Evolutionary conservation across 2,113 vertebrate species (phyloP).

Genomic region (Colinus virginianus): DNA sequence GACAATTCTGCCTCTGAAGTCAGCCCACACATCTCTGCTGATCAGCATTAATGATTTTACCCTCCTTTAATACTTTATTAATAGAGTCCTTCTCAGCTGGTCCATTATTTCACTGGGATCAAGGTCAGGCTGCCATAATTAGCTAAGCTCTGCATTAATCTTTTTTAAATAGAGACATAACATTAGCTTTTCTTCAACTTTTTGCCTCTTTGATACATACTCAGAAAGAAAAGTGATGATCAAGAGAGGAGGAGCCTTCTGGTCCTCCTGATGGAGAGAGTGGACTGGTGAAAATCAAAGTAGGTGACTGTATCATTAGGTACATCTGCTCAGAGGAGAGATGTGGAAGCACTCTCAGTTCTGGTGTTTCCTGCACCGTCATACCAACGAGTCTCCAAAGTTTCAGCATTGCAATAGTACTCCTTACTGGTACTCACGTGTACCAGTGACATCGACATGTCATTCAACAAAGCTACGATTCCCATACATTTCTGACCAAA

Average conservation of each 20-base stretch:
- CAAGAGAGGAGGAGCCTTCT: slow-evolving; percentile 51
- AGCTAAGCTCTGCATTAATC: slow-evolving; percentile 53
- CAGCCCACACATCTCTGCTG: slow-evolving; percentile 36
- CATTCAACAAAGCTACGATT: background rate
- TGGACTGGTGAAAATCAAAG: slow-evolving; percentile 18
- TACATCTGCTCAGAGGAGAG: background rate
- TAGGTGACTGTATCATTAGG: background rate
- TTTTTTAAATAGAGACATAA: slow-evolving; percentile 52
- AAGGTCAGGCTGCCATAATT: slow-evolving; percentile 67
- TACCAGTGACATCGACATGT: background rate
- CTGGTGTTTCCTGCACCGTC: background rate
- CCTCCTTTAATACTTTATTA: slow-evolving; percentile 67
- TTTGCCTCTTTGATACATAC: slow-evolving; percentile 30
- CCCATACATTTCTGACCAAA: background rate
- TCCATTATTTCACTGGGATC: slow-evolving; percentile 55
- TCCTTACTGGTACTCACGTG: background rate
- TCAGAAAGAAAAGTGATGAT: slow-evolving; percentile 60
- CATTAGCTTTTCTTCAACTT: slow-evolving; percentile 4
- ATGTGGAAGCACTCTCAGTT: background rate
- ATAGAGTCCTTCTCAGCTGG: slow-evolving; percentile 29
- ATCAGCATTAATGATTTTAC: slow-evolving; percentile 56
- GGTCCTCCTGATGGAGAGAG: slow-evolving; percentile 21
- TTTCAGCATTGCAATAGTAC: background rate
- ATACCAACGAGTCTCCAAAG: background rate
- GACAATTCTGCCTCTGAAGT: slow-evolving; percentile 22